phyloP scores from a whole-genome alignment of 2,797 vertebrate genomes.

The Merluccius polli region DNA sequence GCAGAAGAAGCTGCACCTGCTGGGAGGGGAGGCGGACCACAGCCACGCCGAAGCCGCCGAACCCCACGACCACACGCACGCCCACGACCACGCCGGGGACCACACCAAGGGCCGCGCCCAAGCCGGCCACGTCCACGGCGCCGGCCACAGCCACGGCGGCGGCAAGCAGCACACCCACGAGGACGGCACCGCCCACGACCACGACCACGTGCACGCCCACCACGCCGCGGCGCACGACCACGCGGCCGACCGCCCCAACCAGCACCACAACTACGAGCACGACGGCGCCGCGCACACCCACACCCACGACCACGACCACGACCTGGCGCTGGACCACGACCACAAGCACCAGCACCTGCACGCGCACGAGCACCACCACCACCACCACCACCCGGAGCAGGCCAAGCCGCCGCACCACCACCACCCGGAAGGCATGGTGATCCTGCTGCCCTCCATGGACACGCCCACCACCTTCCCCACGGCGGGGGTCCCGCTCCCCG shows the following conservation, averaged over 20 bases:
- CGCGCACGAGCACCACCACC: conserved; percentile 73
- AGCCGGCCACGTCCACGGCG: conserved; percentile 50
- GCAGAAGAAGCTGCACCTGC: conserved; percentile 63
- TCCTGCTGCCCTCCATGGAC: conserved; percentile 47
- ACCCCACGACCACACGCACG: conserved; percentile 24
- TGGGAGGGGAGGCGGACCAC: conserved; percentile 61
- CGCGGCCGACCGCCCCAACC: conserved; percentile 30
- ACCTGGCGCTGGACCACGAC: conserved; percentile 66
- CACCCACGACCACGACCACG: conserved; percentile 73
- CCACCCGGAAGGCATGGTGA: conserved; percentile 50
- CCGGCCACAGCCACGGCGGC: neutral
- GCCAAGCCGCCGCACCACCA: conserved; percentile 3
- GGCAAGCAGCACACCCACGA: conserved; percentile 18
- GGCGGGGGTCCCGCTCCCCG: conserved; percentile 46
- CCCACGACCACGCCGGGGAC: conserved; percentile 10
- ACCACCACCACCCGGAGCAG: conserved; percentile 47
- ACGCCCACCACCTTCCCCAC: conserved; percentile 8
- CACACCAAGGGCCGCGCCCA: conserved; percentile 35
- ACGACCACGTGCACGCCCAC: conserved; percentile 65
- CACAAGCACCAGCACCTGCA: conserved; percentile 74
- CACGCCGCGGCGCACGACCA: conserved; percentile 66
- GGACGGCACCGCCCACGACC: conserved; percentile 42
- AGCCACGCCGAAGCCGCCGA: conserved; percentile 45
- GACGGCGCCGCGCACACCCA: neutral
- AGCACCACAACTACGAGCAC: conserved; percentile 65